Evolutionary conservation across 1,140 invertebrate genomes (phyloP).

Genomic region (Halictus rubicundus): DNA sequence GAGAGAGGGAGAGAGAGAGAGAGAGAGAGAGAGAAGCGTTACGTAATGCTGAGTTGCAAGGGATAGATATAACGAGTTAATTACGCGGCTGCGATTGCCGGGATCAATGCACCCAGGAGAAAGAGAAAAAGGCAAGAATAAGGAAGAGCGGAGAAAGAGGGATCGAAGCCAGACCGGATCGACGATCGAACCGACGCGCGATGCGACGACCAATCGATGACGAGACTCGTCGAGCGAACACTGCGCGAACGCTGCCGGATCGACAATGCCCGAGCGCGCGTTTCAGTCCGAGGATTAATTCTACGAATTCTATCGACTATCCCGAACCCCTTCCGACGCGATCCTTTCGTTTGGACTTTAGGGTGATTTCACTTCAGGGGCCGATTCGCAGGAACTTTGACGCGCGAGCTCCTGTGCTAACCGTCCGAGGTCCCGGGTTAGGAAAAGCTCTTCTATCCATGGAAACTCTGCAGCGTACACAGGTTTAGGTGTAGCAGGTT

Average conservation of each 20-base stretch:
- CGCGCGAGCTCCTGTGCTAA: neutral
- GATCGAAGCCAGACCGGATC: conserved; percentile 40
- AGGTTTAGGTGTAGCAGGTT: neutral
- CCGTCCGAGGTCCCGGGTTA: too few species aligned
- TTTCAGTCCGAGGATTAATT: conserved; percentile 31
- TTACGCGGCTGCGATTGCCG: conserved; percentile 59
- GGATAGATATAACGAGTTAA: conserved; percentile 70
- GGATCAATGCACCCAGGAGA: conserved; percentile 62
- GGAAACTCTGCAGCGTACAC: too few species aligned
- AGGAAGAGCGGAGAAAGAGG: conserved; percentile 21
- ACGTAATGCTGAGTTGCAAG: conserved; percentile 60
- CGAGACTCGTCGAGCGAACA: conserved; percentile 26
- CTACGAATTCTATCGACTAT: conserved; percentile 18
- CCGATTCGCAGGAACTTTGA: conserved; percentile 21
- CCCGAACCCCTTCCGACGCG: neutral
- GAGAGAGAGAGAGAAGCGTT: conserved; percentile 43
- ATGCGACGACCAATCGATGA: conserved; percentile 37
- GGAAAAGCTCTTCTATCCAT: neutral
- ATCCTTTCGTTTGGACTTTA: neutral
- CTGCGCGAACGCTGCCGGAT: neutral
- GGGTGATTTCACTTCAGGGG: neutral
- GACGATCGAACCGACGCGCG: conserved; percentile 25
- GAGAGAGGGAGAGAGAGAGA: neutral
- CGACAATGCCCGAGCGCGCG: neutral
- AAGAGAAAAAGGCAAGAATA: conserved; percentile 43